A percentile compares a stretch with the other conserved stretches of the same genome.
Conservation (phyloP, 2,888 invertebrate genomes). For the Nezara viridula region DNA sequence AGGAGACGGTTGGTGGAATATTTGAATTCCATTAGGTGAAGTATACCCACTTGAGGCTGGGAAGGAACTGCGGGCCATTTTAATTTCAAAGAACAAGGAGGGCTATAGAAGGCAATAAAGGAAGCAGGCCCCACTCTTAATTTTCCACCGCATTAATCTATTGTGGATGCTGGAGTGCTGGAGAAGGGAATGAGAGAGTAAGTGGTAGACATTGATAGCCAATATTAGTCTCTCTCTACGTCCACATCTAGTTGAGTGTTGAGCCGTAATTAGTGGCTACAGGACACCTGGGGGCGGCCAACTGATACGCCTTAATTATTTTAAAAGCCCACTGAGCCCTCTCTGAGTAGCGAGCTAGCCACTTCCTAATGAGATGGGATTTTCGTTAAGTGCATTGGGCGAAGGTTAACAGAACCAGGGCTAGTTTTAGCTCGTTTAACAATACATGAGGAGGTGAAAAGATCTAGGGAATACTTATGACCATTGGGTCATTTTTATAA, state of each 20-base stretch:
- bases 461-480: no score
- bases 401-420: neutral
- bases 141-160: conserved; percentile 58
- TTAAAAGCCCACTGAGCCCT: neutral
- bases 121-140: conserved; percentile 51
- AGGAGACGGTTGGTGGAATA: conserved; percentile 10
- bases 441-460: no score
- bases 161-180: neutral
- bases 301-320: conserved; percentile 12
- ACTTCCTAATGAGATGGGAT: neutral
- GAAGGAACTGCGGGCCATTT: conserved; percentile 43
- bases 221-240: conserved; percentile 8
- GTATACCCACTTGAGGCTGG: conserved; percentile 19
- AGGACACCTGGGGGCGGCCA: conserved; percentile 16
- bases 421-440: neutral
- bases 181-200: neutral
- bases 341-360: neutral
- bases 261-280: neutral
- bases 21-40: conserved; percentile 57
- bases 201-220: neutral
- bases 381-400: conserved; percentile 32
- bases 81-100: conserved; percentile 56
- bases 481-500: no score
- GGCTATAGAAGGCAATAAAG: conserved; percentile 42
- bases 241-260: conserved; percentile 31